Base-by-base conservation (phyloP, 64 coral and sea anemone genomes). In the Orbicella faveolata region DNA sequence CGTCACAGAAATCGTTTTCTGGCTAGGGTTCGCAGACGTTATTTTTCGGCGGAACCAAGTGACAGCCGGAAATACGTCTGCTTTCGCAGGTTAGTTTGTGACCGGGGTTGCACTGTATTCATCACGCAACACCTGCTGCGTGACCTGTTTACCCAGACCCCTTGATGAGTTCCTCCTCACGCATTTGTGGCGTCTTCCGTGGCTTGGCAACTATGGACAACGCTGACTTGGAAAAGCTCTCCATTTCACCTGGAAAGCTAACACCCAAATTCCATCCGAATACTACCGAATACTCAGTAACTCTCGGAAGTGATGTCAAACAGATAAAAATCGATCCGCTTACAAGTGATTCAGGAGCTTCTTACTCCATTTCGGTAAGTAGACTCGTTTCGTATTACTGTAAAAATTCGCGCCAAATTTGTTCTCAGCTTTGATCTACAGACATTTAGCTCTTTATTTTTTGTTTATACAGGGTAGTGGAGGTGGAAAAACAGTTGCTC, bases 321-420 rank as follows among this genome's bases (percentile, higher is more conserved):
- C 77, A 96, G 75, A 88, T 99, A 26, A 99, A 96, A 94, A 68
- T 99, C 12, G 94, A 95, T 90, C 97, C 94, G n/a, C 80, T 99
- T 16, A 96, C 97, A 75, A 96, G 94, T 75, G 97, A 99, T 82
- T 91, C 88, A 67, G 94, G 94, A 13, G 97, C 97, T 68, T 93
- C 85, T 16, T 96, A 99, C 86, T 76, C 79, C 0, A 95, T 99
- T 61, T 94, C 88, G 87, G 97, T 99, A 75, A 99, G 91, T 72
- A 48, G 70, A 73, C 36, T 35, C 44, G 20, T n/a, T 53, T 54
- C 77, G n/a, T 69, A 12, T 66, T 89, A 30, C 30, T 30, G 30
- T 30, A 30, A 30, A 30, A 30, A 30, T 30, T 30, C 35, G 65
- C 62, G 66, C 65, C 76, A 90, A 34, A 33, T 78, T 15, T 14